These are phyloP conservation scores for Tetranychus cinnabarinus DNA, from an alignment of 1,140 invertebrate species.

Conservation along the genomic window DNA sequence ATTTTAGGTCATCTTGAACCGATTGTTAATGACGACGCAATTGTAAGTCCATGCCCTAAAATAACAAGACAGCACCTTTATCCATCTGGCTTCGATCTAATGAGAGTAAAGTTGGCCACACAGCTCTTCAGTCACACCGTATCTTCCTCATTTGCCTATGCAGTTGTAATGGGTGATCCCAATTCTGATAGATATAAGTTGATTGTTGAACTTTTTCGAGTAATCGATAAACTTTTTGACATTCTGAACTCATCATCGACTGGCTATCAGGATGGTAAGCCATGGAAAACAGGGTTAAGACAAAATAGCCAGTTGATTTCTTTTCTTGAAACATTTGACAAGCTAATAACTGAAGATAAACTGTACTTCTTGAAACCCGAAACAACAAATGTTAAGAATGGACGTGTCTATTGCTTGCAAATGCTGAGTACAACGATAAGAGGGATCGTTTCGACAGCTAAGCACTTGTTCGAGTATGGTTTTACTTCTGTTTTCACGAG, in stretches of 20 bases:
- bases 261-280: background rate
- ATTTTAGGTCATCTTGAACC: too few species aligned
- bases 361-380: background rate
- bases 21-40: too few species aligned
- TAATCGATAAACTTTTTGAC: background rate
- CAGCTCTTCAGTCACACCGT: background rate
- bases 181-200: background rate
- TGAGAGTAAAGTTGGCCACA: background rate
- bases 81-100: background rate
- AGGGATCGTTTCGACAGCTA: background rate
- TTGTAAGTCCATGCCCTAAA: background rate
- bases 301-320: background rate
- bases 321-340: background rate
- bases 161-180: background rate
- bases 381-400: background rate
- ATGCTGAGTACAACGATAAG: background rate
- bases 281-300: background rate
- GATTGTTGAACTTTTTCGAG: background rate
- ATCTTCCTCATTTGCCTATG: background rate
- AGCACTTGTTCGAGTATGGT: background rate
- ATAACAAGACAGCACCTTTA: background rate
- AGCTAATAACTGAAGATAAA: background rate
- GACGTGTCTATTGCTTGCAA: background rate
- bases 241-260: background rate
- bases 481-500: background rate